Conservation (phyloP, 1,140 invertebrate species). For the Linepithema humile region DNA sequence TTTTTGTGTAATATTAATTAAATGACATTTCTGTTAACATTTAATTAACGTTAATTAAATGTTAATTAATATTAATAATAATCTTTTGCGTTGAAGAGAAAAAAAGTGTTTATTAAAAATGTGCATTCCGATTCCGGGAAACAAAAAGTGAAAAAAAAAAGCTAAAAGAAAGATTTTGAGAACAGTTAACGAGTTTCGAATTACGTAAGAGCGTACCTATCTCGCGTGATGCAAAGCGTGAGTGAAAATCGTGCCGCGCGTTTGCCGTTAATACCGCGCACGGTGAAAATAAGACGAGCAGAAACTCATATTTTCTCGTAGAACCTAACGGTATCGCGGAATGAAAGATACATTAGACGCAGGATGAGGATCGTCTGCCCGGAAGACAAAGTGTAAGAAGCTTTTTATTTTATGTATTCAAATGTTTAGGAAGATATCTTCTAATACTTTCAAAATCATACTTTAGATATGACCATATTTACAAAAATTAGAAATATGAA, state of each 20-base stretch:
- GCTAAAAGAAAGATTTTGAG: constrained; percentile 13
- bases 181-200: background rate
- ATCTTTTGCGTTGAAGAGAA: background rate
- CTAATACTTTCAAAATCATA: background rate
- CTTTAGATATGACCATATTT: background rate
- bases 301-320: constrained; percentile 32
- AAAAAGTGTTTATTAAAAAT: background rate
- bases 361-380: background rate
- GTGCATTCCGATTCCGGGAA: background rate
- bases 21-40: no score
- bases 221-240: constrained; percentile 17
- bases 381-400: background rate
- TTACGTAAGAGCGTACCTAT: constrained; percentile 32
- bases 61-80: no score
- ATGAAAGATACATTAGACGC: background rate
- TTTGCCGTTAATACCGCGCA: background rate
- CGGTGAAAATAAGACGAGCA: constrained; percentile 27
- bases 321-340: constrained; percentile 27
- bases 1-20: no score
- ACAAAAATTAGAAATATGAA: background rate
- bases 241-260: constrained; percentile 33
- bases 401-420: background rate
- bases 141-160: background rate
- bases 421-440: background rate
- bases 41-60: no score